Evolutionary conservation across 2,888 invertebrate species (phyloP).

Genomic region (Chymomyza amoena): DNA sequence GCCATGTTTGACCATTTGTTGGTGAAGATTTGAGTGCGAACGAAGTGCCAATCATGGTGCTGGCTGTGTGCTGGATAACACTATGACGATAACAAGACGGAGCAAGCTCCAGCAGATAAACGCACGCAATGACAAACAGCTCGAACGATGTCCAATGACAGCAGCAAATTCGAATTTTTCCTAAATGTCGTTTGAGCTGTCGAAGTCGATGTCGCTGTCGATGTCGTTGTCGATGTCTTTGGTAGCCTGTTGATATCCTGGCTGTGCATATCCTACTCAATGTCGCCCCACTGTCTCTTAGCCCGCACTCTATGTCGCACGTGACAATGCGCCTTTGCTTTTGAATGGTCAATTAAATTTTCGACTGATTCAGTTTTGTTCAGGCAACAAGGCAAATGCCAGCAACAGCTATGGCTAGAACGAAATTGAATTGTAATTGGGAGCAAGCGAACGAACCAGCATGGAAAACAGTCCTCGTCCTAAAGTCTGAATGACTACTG

Average conservation of each 20-base stretch:
- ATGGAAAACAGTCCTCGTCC: background rate
- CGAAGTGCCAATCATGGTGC: slow-evolving; percentile 62
- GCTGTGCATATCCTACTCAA: slow-evolving; percentile 20
- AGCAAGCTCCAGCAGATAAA: slow-evolving; percentile 1
- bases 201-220: background rate
- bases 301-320: slow-evolving; percentile 39
- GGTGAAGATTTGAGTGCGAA: background rate
- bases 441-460: slow-evolving; percentile 19
- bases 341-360: slow-evolving; percentile 75
- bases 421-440: slow-evolving; percentile 72
- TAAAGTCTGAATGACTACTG: background rate
- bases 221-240: background rate
- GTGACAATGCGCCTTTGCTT: slow-evolving; percentile 59
- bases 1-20: background rate
- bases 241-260: background rate
- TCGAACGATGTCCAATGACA: slow-evolving; percentile 42
- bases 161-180: slow-evolving; percentile 52
- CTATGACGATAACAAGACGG: slow-evolving; percentile 58
- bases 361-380: slow-evolving; percentile 50
- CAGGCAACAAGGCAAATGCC: background rate
- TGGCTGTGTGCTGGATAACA: slow-evolving; percentile 3
- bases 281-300: slow-evolving; percentile 3
- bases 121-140: slow-evolving; percentile 59
- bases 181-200: slow-evolving; percentile 24
- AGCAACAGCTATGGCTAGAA: slow-evolving; percentile 13